Evolutionary conservation across 2,888 invertebrate species (phyloP), one percentile per base, ranked within the genome.

Genomic region (Boloria euphrosyne): DNA sequence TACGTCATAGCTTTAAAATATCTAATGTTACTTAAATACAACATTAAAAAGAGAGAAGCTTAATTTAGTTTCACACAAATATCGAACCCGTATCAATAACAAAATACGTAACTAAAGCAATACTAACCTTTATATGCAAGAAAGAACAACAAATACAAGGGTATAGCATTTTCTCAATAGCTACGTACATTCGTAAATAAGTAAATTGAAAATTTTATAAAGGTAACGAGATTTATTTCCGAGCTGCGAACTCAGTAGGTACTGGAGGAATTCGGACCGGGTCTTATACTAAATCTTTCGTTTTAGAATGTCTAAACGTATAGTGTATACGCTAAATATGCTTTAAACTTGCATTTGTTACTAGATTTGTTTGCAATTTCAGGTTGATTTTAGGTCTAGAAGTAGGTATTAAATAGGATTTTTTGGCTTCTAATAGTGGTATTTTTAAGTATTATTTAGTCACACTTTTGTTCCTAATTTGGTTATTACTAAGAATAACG

Each of bases 191-290:
- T 50, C 53, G 44, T 65, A 57, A 47, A 57, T 43, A 58, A 22
- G 62, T 61, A 50, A 61, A 69, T 67, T 59, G 65, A 69, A 69
- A 69, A 69, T 69, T 59, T 69, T 69, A 67, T 69, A 65, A 69
- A 61, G 64, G 64, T 47, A 68, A 68, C 66, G 49, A 65, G 64
- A 69, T 69, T 67, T 60, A 59, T 60, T 60, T 55, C 46, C n/a
- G 16, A 62, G 52, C 46, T 54, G 43, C 50, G 59, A 38, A 10
- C 66, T 57, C 62, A n/a, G 60, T 57, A 61, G 43, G 63, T 60
- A 55, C 47, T 62, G 18, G 55, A 53, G 62, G 61, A 22, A 64
- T 61, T 66, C 63, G 13, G 63, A 60, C 38, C 31, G 54, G 50
- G 63, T 60, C 60, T 66, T 69, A 53, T 69, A 61, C 54, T 27